These are phyloP conservation scores for Anoplopoma fimbria DNA, from an alignment of 2,113 vertebrate species.

Conservation along the genomic window DNA sequence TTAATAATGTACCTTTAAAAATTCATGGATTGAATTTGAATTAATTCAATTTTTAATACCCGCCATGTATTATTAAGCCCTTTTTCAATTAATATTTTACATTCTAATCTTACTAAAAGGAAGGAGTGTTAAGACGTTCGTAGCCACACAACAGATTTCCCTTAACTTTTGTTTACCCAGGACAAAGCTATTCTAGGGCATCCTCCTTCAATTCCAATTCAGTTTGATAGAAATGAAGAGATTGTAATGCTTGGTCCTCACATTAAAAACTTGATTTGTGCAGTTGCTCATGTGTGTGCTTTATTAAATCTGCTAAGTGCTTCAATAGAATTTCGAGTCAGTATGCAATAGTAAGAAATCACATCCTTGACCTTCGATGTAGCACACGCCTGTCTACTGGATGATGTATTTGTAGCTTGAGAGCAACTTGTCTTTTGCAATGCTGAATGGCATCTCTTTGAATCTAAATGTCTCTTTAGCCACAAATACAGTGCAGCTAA, in stretches of 20 bases:
- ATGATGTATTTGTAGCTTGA: conserved; percentile 7
- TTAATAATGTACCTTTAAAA: conserved; percentile 76
- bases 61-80: conserved; percentile 82
- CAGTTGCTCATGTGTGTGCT: conserved; percentile 24
- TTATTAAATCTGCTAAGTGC: conserved; percentile 2
- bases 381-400: background rate
- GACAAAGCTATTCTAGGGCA: conserved; percentile 7
- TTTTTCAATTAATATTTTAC: conserved; percentile 79
- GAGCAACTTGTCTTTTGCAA: background rate
- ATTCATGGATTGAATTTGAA: conserved; percentile 77
- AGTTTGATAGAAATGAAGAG: conserved; percentile 2
- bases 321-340: conserved; percentile 13
- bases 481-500: conserved; percentile 14
- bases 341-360: conserved; percentile 21
- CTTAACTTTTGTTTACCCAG: conserved; percentile 54
- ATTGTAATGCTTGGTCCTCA: background rate
- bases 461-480: conserved; percentile 29
- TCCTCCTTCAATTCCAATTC: background rate
- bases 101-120: conserved; percentile 76
- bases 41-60: conserved; percentile 78
- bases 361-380: conserved; percentile 15
- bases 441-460: background rate
- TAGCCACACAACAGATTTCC: conserved; percentile 60
- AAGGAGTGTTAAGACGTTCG: conserved; percentile 59
- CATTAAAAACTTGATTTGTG: conserved; percentile 17